These are phyloP conservation scores for Lycodopsis pacificus DNA, from an alignment of 2,797 vertebrate species.

Conservation along the genomic window DNA sequence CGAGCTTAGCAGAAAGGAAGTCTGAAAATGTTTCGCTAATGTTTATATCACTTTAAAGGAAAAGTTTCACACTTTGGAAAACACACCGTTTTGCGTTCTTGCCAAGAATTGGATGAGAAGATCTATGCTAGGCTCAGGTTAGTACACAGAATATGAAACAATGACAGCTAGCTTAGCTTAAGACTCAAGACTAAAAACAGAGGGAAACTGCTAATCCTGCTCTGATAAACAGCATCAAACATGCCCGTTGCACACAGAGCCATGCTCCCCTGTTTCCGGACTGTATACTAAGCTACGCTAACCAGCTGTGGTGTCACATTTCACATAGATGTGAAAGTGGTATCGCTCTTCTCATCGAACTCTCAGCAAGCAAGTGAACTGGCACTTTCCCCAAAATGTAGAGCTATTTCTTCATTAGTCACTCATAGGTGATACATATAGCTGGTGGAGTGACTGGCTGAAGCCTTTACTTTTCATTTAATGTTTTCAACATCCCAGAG, in stretches of 20 bases:
- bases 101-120: background rate
- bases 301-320: background rate
- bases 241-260: background rate
- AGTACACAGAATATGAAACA: background rate
- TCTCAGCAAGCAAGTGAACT: background rate
- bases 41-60: slow-evolving; percentile 11
- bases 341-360: background rate
- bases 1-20: slow-evolving; percentile 11
- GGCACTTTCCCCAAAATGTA: slow-evolving; percentile 1
- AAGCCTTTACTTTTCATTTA: slow-evolving; percentile 6
- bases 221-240: background rate
- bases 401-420: background rate
- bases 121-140: background rate
- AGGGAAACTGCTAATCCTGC: background rate
- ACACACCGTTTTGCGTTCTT: background rate
- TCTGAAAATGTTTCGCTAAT: background rate
- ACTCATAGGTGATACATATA: slow-evolving; percentile 2
- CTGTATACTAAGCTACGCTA: slow-evolving; percentile 11
- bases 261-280: background rate
- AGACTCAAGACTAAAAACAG: background rate
- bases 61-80: slow-evolving; percentile 7
- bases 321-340: background rate
- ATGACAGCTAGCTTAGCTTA: slow-evolving; percentile 5
- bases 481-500: slow-evolving; percentile 28
- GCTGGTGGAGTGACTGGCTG: background rate